phyloP scores from a whole-genome alignment of 2,888 invertebrate genomes.

The Dryobota labecula region DNA sequence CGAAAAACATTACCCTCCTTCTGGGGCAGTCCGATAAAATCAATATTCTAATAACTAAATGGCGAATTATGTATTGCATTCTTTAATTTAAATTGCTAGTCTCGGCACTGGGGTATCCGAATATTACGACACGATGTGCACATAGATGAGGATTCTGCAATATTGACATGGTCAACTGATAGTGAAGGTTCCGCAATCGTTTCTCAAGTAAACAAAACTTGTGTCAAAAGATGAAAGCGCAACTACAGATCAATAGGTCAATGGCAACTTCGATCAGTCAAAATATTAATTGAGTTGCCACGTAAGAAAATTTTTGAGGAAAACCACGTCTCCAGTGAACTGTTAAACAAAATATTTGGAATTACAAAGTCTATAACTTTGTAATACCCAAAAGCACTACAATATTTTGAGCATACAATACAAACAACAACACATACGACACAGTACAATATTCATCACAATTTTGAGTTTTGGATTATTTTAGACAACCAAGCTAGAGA shows the following conservation, averaged over 20 bases:
- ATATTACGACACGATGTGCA: constrained; percentile 29
- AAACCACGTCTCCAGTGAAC: neutral
- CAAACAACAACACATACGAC: too few species aligned
- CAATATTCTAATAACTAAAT: too few species aligned
- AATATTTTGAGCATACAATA: neutral
- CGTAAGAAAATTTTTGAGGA: neutral
- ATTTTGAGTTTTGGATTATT: neutral
- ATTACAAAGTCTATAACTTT: too few species aligned
- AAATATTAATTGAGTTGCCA: constrained; percentile 15
- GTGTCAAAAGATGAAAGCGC: constrained; percentile 21
- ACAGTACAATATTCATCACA: too few species aligned
- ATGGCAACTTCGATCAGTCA: constrained; percentile 14
- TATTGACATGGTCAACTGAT: constrained; percentile 32
- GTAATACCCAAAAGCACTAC: too few species aligned
- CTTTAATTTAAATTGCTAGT: constrained; percentile 17
- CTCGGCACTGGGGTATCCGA: neutral
- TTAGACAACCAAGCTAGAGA: neutral
- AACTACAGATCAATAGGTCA: constrained; percentile 34
- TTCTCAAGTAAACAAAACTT: constrained; percentile 32
- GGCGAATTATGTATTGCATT: constrained; percentile 12
- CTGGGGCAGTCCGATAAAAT: too few species aligned
- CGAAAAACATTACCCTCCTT: too few species aligned
- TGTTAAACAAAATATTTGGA: neutral
- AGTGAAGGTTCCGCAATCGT: constrained; percentile 26
- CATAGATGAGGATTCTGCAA: constrained; percentile 38